These are phyloP conservation scores for Microplitis mediator DNA, from an alignment of 1,140 invertebrate species.

Conservation along the genomic window DNA sequence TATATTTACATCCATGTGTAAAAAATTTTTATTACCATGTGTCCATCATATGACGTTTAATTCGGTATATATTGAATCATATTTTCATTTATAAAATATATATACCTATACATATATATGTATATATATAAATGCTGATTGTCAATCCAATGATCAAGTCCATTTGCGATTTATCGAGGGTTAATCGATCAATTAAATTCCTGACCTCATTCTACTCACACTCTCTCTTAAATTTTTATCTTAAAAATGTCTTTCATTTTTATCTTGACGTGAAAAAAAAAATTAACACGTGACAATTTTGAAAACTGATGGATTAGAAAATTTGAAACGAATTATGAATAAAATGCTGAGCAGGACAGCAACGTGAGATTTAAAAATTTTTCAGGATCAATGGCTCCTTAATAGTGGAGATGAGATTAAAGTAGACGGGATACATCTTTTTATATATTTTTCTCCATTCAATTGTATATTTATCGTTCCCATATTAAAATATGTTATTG, in stretches of 20 bases:
- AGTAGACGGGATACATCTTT: too few species aligned
- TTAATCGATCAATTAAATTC: too few species aligned
- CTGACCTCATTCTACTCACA: too few species aligned
- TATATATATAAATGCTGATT: too few species aligned
- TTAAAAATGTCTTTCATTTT: too few species aligned
- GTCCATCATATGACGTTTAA: not conserved
- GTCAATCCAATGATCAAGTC: too few species aligned
- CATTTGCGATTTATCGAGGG: too few species aligned
- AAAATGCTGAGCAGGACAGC: not conserved
- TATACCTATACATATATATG: too few species aligned
- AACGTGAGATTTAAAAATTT: conserved; percentile 14
- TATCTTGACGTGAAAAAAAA: not conserved
- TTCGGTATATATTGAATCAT: too few species aligned
- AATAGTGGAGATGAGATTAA: too few species aligned
- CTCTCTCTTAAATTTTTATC: too few species aligned
- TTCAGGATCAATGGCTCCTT: not conserved
- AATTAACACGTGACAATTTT: conserved; percentile 2
- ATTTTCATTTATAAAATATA: too few species aligned
- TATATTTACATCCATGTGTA: not conserved
- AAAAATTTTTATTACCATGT: not conserved
- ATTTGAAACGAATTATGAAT: not conserved
- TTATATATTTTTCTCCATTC: not conserved
- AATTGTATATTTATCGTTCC: not conserved
- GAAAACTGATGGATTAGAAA: not conserved
- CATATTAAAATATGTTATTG: not conserved